A percentile compares a stretch with the other conserved stretches of the same genome.
Conservation (phyloP, 2,797 vertebrate species). For the Microctenopoma stevenorrisi region DNA sequence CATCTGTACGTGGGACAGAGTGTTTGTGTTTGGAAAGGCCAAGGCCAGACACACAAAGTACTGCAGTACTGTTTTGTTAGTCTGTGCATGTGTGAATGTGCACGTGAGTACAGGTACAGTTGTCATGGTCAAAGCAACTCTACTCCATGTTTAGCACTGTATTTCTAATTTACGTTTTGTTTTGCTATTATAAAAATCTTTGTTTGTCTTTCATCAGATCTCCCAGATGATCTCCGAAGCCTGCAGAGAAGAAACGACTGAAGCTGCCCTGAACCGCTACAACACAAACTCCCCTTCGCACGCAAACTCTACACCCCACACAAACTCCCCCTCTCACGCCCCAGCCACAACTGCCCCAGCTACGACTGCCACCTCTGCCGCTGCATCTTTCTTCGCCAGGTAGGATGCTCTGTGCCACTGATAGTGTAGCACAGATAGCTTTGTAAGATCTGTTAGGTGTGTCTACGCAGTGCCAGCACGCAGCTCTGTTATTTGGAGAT, state of each 20-base stretch:
- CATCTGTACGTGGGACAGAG: too few species aligned
- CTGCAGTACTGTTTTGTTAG: too few species aligned
- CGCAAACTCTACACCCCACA: slow-evolving; percentile 57
- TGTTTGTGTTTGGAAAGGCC: too few species aligned
- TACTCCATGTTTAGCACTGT: neutral
- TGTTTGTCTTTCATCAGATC: slow-evolving; percentile 79
- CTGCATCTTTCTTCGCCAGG: slow-evolving; percentile 98
- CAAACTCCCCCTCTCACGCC: slow-evolving; percentile 80
- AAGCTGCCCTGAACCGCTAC: slow-evolving; percentile 90
- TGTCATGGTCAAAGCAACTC: too few species aligned
- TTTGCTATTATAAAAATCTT: neutral
- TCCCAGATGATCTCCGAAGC: slow-evolving; percentile 92
- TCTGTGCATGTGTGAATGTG: too few species aligned
- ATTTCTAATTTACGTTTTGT: neutral
- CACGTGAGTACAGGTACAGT: too few species aligned
- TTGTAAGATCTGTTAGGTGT: neutral
- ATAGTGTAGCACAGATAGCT: neutral
- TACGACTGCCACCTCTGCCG: slow-evolving; percentile 88
- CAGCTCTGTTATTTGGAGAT: neutral
- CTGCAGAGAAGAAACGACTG: slow-evolving; percentile 88
- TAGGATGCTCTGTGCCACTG: slow-evolving; percentile 71
- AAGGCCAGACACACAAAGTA: too few species aligned
- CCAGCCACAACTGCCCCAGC: slow-evolving; percentile 79
- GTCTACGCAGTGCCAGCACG: neutral
- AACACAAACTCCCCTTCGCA: slow-evolving; percentile 89